Evolutionary conservation across 2,888 invertebrate species (phyloP), one percentile per base, ranked within the genome.

Genomic region (Monoplex corrugatus): DNA sequence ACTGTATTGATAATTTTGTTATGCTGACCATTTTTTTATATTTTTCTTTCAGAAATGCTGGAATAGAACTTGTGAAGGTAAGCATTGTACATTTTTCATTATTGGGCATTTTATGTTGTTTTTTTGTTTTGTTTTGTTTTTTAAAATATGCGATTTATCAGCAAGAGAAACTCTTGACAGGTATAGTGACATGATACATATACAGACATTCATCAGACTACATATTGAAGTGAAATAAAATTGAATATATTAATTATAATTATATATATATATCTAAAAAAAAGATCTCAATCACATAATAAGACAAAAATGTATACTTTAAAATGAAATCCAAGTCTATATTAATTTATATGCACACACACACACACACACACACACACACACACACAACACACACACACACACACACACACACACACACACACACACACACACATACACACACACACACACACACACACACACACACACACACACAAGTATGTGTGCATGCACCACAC

Each of bases 21-120:
- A 10, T 57, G 50, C 43, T 23, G 40, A 80, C 32, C 28, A 19
- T 13, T 63, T 50, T 44, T 5, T n/a, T 43, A 13, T n/a, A 35
- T 87, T 87, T 87, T 10, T 35, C 16, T 87, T 87, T 57, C 87
- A 87, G 87, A 63, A 88, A 88, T 88, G 88, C 83, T 68, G 88
- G 88, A 44, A 63, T 88, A 63, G 88, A 88, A 68, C 88, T 88
- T 88, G 83, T 88, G 6, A 88, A 87, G 87, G 87, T 87, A 87
- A 87, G 72, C 78, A 19, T 80, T 40, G 32, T 57, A 57, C 10
- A 57, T 10, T 57, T 57, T 57, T 50, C 16, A 8, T 50, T 50
- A 16, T 57, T 23, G 57, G 10, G 50, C 16, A 16, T 57, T 2
- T 57, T 23, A 57, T 16, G 50, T 50, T 19, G 50, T 13, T 50